Percentiles rank a stretch among this genome's conserved stretches.
These are phyloP conservation scores for Halisarca cf. caerulea DNA, from an alignment of 37 sponge, comb jelly and placozoan genomes.

Conservation along the genomic window DNA sequence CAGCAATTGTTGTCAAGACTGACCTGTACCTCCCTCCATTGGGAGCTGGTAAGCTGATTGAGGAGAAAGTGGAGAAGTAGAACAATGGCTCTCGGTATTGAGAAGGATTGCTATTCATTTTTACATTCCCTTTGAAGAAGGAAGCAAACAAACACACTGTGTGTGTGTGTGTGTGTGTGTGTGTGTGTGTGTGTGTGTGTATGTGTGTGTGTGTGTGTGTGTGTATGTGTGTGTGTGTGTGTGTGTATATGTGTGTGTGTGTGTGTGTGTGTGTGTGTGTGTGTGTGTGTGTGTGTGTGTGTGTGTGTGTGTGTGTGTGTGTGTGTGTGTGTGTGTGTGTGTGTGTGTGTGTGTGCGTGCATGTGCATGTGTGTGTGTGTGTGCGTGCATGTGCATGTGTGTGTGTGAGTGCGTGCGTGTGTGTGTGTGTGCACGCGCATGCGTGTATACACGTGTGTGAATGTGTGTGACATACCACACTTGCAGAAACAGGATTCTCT, in stretches of 20 bases:
- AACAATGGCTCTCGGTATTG: neutral
- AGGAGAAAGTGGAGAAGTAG: slow-evolving; percentile 1
- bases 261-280: neutral
- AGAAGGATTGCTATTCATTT: neutral
- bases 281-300: too few relatives aligned
- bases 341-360: too few relatives aligned
- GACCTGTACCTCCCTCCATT: slow-evolving; percentile 24
- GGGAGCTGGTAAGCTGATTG: slow-evolving; percentile 21
- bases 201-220: neutral
- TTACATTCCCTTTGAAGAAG: neutral
- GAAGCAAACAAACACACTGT: neutral
- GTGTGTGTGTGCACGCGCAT: too few relatives aligned
- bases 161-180: neutral
- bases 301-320: too few relatives aligned
- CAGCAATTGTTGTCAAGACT: too few relatives aligned
- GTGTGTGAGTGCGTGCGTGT: too few relatives aligned
- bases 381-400: too few relatives aligned
- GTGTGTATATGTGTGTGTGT: neutral
- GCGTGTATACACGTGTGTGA: too few relatives aligned
- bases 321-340: too few relatives aligned
- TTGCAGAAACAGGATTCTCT: slow-evolving; percentile 63
- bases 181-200: neutral
- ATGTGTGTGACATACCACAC: slow-evolving; percentile 27
- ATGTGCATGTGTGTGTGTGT: too few relatives aligned
- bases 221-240: neutral